Evolutionary conservation across 2,113 vertebrate species (phyloP).

Genomic region (Origma solitaria): DNA sequence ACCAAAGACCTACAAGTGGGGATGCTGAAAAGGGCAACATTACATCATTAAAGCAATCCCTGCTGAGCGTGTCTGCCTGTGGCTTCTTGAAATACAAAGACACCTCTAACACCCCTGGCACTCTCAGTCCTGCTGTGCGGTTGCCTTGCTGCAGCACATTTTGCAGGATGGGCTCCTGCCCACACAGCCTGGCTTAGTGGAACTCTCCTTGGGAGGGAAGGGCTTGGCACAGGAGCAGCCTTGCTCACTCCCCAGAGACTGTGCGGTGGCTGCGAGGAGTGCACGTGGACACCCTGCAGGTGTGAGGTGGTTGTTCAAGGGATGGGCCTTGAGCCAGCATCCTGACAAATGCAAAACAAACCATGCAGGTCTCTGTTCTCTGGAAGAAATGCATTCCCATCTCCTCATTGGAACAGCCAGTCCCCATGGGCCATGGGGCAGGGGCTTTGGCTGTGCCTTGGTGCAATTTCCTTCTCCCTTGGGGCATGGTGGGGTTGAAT

Average conservation of each 20-base stretch:
- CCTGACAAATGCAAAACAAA: neutral
- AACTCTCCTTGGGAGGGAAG: neutral
- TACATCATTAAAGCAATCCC: neutral
- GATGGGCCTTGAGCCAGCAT: neutral
- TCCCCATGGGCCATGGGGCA: too few relatives aligned
- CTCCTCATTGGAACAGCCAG: neutral
- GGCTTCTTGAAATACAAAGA: neutral
- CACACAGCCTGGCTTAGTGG: neutral
- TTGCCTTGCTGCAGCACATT: neutral
- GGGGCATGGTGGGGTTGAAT: neutral
- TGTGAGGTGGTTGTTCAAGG: neutral
- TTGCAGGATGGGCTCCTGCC: neutral
- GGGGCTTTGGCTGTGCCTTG: neutral
- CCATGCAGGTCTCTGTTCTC: neutral
- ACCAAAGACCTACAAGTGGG: neutral
- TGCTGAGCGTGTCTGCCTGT: neutral
- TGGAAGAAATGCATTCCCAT: neutral
- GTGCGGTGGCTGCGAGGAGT: accelerated
- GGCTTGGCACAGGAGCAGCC: neutral
- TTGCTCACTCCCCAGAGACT: neutral
- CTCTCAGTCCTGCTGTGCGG: neutral
- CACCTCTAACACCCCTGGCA: accelerated
- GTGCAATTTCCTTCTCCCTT: neutral
- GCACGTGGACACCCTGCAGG: accelerated
- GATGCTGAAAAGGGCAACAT: neutral